Evolutionary conservation across 2,888 invertebrate species (phyloP).

Genomic region (Malacosoma neustria): DNA sequence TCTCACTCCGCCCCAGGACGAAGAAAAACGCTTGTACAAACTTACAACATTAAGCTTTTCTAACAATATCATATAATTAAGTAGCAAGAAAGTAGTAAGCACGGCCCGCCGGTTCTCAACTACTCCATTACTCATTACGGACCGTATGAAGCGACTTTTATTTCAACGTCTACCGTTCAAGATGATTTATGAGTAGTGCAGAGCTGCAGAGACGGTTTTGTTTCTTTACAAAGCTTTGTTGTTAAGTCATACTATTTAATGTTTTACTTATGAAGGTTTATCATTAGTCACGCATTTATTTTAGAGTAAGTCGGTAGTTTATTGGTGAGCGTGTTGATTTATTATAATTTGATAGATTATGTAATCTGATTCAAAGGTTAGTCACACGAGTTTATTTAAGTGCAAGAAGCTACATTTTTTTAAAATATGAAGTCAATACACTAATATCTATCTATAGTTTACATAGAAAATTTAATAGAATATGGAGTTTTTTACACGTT

Average conservation of each 20-base stretch:
- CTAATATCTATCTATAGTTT: too few species aligned
- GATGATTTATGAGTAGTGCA: not conserved
- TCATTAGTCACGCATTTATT: not conserved
- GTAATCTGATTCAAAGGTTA: too few species aligned
- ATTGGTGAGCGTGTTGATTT: not conserved
- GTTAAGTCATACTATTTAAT: not conserved
- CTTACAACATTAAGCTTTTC: too few species aligned
- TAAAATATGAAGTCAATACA: too few species aligned
- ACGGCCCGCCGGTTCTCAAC: not conserved
- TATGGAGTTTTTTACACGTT: too few species aligned
- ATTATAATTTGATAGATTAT: not conserved
- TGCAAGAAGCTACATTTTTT: too few species aligned
- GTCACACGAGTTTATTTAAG: too few species aligned
- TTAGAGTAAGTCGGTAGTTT: not conserved
- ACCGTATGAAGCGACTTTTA: conserved; percentile 44
- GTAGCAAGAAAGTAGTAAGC: not conserved
- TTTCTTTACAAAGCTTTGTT: not conserved
- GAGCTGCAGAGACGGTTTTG: not conserved
- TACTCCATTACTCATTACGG: conserved; percentile 44
- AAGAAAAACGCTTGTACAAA: too few species aligned
- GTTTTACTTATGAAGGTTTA: not conserved
- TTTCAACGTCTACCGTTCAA: conserved; percentile 26
- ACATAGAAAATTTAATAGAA: too few species aligned
- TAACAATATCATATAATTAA: too few species aligned
- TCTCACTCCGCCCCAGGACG: too few species aligned